Evolutionary conservation across 2,113 vertebrate species (phyloP).

Genomic region (Pyrgilauda ruficollis): DNA sequence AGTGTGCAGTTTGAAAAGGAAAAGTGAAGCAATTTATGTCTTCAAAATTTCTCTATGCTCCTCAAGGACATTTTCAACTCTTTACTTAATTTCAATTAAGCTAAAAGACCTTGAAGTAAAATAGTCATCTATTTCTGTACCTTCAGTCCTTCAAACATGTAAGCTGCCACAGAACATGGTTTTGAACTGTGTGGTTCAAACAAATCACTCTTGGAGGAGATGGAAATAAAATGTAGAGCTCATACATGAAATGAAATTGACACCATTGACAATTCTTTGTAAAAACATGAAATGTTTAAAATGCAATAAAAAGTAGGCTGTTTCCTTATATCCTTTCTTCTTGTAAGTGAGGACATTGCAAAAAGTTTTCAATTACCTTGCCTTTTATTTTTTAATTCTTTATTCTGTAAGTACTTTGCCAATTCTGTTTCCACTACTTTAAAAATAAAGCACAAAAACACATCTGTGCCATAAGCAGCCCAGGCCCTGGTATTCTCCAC

Average conservation of each 20-base stretch:
- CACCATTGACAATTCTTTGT: not conserved
- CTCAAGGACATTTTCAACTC: not conserved
- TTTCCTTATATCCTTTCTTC: not conserved
- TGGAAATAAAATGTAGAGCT: not conserved
- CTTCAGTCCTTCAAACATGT: not conserved
- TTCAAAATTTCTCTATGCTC: not conserved
- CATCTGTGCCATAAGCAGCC: not conserved
- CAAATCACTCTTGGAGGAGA: not conserved
- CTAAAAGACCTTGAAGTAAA: not conserved
- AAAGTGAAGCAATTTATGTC: not conserved
- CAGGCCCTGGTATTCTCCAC: not conserved
- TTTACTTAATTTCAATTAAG: constrained; percentile 2
- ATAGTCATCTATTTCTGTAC: not conserved
- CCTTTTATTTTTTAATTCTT: not conserved
- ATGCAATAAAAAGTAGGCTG: not conserved
- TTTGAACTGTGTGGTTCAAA: not conserved
- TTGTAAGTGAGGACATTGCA: not conserved
- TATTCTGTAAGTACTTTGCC: not conserved
- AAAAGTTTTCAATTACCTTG: not conserved
- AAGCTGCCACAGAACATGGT: not conserved
- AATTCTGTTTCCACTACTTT: not conserved
- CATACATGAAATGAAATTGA: not conserved
- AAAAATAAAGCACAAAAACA: not conserved
- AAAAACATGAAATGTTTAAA: not conserved
- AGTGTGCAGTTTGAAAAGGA: not conserved